Conservation (phyloP, 2,888 invertebrate species). For the Oscheius myriophilus region DNA sequence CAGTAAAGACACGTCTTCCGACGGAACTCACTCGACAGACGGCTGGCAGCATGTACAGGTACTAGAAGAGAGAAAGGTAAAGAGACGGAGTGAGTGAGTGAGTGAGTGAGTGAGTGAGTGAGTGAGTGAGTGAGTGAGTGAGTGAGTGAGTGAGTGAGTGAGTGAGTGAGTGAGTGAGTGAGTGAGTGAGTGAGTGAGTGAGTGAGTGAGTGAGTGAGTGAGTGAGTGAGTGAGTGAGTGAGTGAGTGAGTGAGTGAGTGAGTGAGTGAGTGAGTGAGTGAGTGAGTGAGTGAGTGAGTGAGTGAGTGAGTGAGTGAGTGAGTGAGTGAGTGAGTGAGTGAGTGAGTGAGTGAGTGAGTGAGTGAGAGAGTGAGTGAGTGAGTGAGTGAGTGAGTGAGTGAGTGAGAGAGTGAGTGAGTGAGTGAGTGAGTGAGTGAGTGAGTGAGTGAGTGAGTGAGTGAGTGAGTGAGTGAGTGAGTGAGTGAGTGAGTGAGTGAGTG, state of each 20-base stretch:
- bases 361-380: neutral
- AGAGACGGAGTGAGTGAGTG: neutral
- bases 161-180: neutral
- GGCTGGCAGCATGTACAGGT: neutral
- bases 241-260: neutral
- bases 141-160: neutral
- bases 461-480: neutral
- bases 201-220: neutral
- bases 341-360: neutral
- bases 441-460: neutral
- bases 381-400: neutral
- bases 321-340: neutral
- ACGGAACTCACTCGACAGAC: conserved; percentile 7
- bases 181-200: neutral
- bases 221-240: neutral
- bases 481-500: neutral
- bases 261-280: neutral
- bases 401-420: no score
- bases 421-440: no score
- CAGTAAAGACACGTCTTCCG: neutral
- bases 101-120: neutral
- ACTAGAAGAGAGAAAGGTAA: neutral
- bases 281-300: neutral
- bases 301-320: neutral
- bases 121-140: neutral